Conservation (phyloP, 2,888 invertebrate genomes). For the Eilema caniola region DNA sequence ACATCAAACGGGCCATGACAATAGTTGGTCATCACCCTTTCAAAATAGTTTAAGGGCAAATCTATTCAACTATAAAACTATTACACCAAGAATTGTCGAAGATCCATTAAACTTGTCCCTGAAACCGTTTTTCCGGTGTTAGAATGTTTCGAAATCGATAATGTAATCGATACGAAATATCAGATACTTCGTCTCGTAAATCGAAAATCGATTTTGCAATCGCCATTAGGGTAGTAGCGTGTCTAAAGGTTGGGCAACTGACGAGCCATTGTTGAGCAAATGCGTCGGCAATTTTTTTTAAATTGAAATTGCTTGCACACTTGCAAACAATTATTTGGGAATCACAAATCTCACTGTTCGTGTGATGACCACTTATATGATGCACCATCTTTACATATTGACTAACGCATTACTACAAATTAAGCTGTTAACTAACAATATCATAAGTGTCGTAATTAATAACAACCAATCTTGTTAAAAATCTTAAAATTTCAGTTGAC, state of each 20-base stretch:
- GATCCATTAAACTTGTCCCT: constrained; percentile 55
- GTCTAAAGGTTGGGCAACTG: constrained; percentile 50
- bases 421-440: background rate
- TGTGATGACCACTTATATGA: background rate
- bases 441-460: background rate
- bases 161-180: constrained; percentile 60
- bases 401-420: background rate
- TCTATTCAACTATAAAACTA: constrained; percentile 25
- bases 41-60: constrained; percentile 20
- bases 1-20: background rate
- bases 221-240: constrained; percentile 29
- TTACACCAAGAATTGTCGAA: constrained; percentile 39
- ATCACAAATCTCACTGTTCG: background rate
- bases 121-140: constrained; percentile 59
- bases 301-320: background rate
- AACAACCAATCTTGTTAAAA: too few species aligned
- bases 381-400: background rate
- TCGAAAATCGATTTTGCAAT: constrained; percentile 52
- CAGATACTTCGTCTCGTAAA: constrained; percentile 53
- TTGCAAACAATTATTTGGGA: background rate
- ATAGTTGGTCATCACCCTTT: background rate
- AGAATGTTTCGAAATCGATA: constrained; percentile 56
- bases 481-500: background rate
- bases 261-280: constrained; percentile 41
- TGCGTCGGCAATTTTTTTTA: background rate